These are phyloP conservation scores for Anoura caudifer DNA, from an alignment of 2,113 vertebrate species.

Conservation along the genomic window DNA sequence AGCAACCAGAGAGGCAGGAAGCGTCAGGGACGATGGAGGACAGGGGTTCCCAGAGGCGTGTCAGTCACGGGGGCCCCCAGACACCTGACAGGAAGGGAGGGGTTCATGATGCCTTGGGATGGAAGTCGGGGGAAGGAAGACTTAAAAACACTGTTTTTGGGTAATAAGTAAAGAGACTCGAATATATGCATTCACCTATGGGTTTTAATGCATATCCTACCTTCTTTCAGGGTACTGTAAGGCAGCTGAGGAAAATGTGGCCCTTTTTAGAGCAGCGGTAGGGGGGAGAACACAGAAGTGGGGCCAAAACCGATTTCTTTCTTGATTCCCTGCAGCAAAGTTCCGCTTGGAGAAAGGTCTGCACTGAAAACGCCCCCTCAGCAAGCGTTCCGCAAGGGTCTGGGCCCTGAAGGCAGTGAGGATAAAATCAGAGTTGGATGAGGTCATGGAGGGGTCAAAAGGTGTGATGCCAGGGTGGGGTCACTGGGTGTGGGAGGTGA, in stretches of 20 bases:
- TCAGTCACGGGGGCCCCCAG: background rate
- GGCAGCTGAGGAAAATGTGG: too few relatives aligned
- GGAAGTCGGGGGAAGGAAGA: accelerated
- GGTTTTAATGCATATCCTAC: background rate
- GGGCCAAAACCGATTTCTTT: background rate
- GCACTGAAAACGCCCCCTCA: background rate
- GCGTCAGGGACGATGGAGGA: background rate
- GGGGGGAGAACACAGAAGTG: background rate
- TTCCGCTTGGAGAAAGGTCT: background rate
- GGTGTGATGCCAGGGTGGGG: background rate
- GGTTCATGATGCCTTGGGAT: background rate
- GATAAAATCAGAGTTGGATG: background rate
- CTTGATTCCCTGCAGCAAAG: background rate
- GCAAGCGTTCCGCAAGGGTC: background rate
- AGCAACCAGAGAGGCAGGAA: background rate
- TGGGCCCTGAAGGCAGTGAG: background rate
- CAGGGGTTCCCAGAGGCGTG: background rate
- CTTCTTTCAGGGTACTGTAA: background rate
- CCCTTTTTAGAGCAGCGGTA: background rate
- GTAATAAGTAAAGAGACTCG: background rate
- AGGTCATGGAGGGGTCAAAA: background rate
- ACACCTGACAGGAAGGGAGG: background rate
- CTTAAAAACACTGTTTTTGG: background rate
- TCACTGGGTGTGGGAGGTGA: accelerated
- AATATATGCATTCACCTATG: background rate